Percentiles rank a stretch among this genome's conserved stretches.
Conservation (phyloP, 2,113 vertebrate species). For the Elaphurus davidianus region DNA sequence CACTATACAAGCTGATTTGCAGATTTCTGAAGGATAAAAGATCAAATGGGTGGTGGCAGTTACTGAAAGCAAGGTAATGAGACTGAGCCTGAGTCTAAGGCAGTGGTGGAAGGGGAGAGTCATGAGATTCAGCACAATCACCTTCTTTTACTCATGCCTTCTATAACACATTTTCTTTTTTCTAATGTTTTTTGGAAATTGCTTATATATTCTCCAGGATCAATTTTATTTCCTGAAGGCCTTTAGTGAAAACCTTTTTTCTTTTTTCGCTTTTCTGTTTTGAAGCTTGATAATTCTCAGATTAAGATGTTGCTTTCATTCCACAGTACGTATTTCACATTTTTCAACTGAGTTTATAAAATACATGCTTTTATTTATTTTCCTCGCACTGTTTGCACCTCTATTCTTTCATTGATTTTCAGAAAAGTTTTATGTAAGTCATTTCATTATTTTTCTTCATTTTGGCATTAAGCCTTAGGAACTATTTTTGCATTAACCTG, state of each 20-base stretch:
- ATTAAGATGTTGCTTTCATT: slow-evolving; percentile 12
- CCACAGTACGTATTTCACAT: neutral
- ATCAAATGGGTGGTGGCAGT: neutral
- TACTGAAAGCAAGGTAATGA: neutral
- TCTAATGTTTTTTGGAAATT: neutral
- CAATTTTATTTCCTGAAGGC: slow-evolving; percentile 4
- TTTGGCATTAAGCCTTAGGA: slow-evolving; percentile 51
- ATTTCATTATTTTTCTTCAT: slow-evolving; percentile 60
- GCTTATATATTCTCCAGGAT: slow-evolving; percentile 35
- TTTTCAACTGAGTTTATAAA: slow-evolving; percentile 47
- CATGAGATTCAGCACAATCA: no score
- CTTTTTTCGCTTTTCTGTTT: slow-evolving; percentile 7
- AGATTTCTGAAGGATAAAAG: neutral
- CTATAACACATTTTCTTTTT: neutral
- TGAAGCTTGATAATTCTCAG: neutral
- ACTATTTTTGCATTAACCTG: slow-evolving; percentile 51
- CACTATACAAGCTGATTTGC: neutral
- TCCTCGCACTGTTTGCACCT: neutral
- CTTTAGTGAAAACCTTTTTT: neutral
- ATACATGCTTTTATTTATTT: neutral
- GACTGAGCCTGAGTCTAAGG: neutral
- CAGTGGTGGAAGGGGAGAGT: neutral
- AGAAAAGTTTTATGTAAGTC: slow-evolving; percentile 25
- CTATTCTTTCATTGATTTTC: slow-evolving; percentile 36
- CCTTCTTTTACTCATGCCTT: neutral